These are phyloP conservation scores for Phylloscopus trochiloides DNA, from an alignment of 2,113 vertebrate species.

Conservation along the genomic window DNA sequence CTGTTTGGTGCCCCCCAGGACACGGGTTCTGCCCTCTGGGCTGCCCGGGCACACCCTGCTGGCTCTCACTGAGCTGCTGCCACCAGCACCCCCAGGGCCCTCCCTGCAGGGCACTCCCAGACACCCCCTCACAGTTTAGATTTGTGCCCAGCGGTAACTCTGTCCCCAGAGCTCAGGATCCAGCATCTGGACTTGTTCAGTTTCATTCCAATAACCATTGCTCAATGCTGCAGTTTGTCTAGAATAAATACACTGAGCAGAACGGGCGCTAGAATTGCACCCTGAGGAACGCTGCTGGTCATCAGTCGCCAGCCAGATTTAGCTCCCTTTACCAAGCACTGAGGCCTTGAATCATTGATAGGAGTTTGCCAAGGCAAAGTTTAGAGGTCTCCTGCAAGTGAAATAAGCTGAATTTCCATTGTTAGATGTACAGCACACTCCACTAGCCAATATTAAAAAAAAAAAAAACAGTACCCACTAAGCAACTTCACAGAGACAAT, in stretches of 20 bases:
- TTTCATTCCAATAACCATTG: background rate
- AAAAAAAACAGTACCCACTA: background rate
- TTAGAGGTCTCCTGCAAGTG: background rate
- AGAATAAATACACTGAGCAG: background rate
- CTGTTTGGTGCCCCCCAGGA: background rate
- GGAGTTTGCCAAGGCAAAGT: background rate
- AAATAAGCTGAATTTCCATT: background rate
- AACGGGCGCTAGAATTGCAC: background rate
- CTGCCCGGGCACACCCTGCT: background rate
- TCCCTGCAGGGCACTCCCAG: background rate
- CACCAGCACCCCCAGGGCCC: background rate
- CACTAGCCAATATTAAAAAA: background rate
- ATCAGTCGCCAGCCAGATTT: fast-evolving
- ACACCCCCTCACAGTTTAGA: background rate
- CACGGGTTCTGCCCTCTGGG: background rate
- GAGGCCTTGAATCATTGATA: background rate
- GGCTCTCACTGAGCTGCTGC: background rate
- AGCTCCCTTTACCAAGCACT: background rate
- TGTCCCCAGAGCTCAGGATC: background rate
- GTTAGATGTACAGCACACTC: background rate
- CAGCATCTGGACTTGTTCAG: background rate
- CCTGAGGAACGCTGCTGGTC: background rate
- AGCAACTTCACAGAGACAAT: background rate
- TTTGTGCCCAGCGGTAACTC: fast-evolving
- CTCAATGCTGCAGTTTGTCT: background rate